Evolutionary conservation across 2,888 invertebrate genomes (phyloP).

Genomic region (Strigamia transsilvanica): DNA sequence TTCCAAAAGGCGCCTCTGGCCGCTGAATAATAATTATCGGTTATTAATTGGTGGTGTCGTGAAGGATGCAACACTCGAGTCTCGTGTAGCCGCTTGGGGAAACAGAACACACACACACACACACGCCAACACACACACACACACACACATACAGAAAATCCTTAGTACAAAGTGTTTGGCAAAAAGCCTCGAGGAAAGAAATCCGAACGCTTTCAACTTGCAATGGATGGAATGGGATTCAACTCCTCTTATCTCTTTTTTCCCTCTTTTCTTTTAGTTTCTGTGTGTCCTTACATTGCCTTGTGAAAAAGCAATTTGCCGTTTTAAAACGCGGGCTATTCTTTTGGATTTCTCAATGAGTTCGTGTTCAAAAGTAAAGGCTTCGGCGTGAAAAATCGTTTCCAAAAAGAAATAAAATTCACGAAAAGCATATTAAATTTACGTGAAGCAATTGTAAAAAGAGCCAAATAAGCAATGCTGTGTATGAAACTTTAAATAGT

Average conservation of each 20-base stretch:
- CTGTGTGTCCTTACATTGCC: conserved; percentile 41
- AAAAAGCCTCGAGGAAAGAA: conserved; percentile 45
- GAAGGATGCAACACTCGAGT: conserved; percentile 31
- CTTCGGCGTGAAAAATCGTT: conserved; percentile 23
- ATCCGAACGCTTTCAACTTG: conserved; percentile 47
- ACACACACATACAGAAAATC: neutral
- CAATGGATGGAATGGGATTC: conserved; percentile 49
- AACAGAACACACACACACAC: conserved; percentile 39
- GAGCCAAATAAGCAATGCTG: too few relatives aligned
- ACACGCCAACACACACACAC: neutral
- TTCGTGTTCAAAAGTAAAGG: conserved; percentile 30
- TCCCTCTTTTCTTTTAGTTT: neutral
- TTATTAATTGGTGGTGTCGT: conserved; percentile 48
- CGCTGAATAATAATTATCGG: conserved; percentile 43
- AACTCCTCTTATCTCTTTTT: conserved; percentile 45
- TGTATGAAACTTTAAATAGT: too few relatives aligned
- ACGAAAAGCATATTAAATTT: neutral
- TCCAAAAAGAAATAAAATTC: neutral
- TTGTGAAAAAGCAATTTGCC: conserved; percentile 49
- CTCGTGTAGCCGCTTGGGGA: conserved; percentile 42
- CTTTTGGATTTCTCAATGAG: conserved; percentile 41
- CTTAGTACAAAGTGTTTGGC: conserved; percentile 15
- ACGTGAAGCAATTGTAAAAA: too few relatives aligned
- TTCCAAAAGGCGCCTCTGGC: conserved; percentile 26
- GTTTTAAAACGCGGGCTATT: conserved; percentile 39